Percentiles rank a stretch among this genome's conserved stretches.
phyloP scores from a whole-genome alignment of 2,888 invertebrate species.

The Cephalotes varians region DNA sequence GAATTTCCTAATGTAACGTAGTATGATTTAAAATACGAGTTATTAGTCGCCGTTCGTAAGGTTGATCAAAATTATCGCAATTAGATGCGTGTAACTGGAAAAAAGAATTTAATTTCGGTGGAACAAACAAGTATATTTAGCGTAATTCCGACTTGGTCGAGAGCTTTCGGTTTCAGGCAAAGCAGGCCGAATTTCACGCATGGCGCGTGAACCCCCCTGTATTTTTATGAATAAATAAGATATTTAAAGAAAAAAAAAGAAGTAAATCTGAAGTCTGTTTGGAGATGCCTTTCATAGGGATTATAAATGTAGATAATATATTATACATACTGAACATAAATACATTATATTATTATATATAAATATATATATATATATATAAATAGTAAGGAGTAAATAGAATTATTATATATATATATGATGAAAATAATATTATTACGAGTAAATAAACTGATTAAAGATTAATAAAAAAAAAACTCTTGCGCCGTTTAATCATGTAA shows the following conservation, averaged over 20 bases:
- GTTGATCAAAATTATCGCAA: constrained; percentile 6
- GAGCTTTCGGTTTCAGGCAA: constrained; percentile 71
- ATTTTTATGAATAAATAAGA: constrained; percentile 86
- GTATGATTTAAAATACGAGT: background rate
- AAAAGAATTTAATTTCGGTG: background rate
- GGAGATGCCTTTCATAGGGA: constrained; percentile 86
- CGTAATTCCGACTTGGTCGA: background rate
- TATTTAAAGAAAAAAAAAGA: constrained; percentile 81
- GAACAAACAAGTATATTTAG: background rate
- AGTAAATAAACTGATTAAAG: constrained; percentile 85
- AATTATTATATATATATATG: constrained; percentile 80
- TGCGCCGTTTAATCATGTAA: constrained; percentile 62
- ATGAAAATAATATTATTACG: constrained; percentile 84
- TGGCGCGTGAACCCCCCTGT: constrained; percentile 79
- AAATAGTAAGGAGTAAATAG: constrained; percentile 82
- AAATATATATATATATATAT: constrained; percentile 73
- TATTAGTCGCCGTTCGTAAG: background rate
- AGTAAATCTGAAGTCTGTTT: constrained; percentile 86
- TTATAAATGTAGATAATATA: constrained; percentile 86
- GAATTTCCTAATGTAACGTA: background rate
- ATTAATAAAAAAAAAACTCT: constrained; percentile 78
- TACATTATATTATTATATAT: constrained; percentile 84
- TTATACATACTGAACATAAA: constrained; percentile 86
- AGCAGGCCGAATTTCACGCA: constrained; percentile 69
- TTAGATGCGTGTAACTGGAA: background rate